A percentile compares a stretch with the other conserved stretches of the same genome.
Evolutionary conservation across 1,140 invertebrate species (phyloP).

Genomic region (Euwallacea fornicatus): DNA sequence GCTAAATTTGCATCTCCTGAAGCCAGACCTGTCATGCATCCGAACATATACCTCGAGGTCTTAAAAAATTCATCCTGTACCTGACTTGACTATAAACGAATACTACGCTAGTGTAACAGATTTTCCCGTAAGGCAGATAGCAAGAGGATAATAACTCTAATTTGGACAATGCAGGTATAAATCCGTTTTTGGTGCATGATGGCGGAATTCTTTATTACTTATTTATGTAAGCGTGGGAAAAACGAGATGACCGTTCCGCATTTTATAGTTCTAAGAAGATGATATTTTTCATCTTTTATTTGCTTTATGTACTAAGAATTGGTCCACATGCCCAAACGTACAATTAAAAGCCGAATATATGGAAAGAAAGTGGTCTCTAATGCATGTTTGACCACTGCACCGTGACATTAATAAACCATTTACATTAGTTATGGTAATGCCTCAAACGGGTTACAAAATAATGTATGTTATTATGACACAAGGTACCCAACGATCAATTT

Average conservation of each 20-base stretch:
- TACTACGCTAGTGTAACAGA: constrained; percentile 28
- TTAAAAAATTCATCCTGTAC: constrained; percentile 26
- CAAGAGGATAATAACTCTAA: constrained; percentile 34
- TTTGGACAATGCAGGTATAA: constrained; percentile 35
- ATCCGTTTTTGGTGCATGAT: constrained; percentile 33
- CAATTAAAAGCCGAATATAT: neutral
- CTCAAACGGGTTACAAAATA: neutral
- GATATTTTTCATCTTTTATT: neutral
- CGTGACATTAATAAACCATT: neutral
- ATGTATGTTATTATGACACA: neutral
- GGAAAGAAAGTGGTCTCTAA: no score
- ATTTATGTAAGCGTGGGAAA: constrained; percentile 33
- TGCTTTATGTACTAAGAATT: neutral
- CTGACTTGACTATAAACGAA: constrained; percentile 28
- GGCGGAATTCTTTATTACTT: constrained; percentile 30
- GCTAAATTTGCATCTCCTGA: constrained; percentile 17
- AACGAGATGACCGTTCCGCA: constrained; percentile 18
- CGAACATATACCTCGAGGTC: constrained; percentile 4
- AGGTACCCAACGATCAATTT: constrained; percentile 1
- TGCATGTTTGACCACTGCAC: no score
- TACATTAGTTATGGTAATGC: neutral
- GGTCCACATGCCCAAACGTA: no score
- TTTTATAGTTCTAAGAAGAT: constrained; percentile 9
- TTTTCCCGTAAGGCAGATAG: constrained; percentile 34
- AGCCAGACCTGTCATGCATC: constrained; percentile 20